Percentiles rank a stretch among this genome's conserved stretches.
Evolutionary conservation across 2,888 invertebrate species (phyloP).

Genomic region (Coenonympha arcania): DNA sequence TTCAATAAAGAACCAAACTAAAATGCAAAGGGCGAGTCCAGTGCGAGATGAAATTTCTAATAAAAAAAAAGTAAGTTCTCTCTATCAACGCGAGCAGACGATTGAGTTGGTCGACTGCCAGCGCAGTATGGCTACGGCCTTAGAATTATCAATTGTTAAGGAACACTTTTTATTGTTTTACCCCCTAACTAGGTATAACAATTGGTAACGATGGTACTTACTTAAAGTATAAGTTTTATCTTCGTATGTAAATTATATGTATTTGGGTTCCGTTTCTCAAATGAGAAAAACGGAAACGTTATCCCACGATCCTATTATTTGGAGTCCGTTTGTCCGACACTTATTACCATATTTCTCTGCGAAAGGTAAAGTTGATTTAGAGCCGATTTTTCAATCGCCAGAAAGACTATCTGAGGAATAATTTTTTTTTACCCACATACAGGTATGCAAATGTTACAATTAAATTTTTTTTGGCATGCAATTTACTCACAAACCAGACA

Average conservation of each 20-base stretch:
- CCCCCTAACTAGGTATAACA: background rate
- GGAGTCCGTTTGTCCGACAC: too few relatives aligned
- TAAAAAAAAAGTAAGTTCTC: conserved; percentile 2
- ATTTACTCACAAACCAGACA: too few relatives aligned
- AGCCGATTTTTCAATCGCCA: too few relatives aligned
- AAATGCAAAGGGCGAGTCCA: background rate
- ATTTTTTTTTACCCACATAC: too few relatives aligned
- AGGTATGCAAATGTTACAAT: too few relatives aligned
- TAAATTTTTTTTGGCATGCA: too few relatives aligned
- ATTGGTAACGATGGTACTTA: background rate
- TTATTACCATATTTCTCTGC: too few relatives aligned
- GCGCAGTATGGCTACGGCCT: conserved; percentile 3
- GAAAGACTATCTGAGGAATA: too few relatives aligned
- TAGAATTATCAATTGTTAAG: conserved; percentile 15
- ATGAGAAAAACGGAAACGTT: too few relatives aligned
- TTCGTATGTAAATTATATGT: background rate
- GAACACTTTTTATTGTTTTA: conserved; percentile 4
- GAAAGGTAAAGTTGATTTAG: too few relatives aligned
- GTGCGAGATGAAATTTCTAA: conserved; percentile 7
- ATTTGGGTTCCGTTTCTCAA: too few relatives aligned
- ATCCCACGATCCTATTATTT: too few relatives aligned
- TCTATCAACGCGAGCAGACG: conserved; percentile 13
- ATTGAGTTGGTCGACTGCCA: conserved; percentile 27
- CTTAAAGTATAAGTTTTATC: background rate
- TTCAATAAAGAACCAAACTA: background rate